A percentile compares a stretch with the other conserved stretches of the same genome.
Evolutionary conservation across 53 echinoderm and acorn worm species (phyloP).

Genomic region (Arbacia lixula): DNA sequence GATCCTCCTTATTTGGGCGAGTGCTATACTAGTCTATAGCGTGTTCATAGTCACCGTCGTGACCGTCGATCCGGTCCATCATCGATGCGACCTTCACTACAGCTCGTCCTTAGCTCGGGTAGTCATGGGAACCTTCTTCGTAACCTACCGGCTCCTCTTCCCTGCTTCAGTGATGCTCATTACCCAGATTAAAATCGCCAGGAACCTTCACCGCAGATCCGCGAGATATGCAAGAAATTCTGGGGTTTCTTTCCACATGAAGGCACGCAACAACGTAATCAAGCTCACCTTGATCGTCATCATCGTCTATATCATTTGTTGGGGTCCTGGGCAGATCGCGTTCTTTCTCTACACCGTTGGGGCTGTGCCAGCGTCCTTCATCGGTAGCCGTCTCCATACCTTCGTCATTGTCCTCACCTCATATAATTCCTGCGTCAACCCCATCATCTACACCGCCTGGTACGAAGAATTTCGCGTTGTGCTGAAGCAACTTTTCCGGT

Average conservation of each 20-base stretch:
- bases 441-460: constrained; percentile 64
- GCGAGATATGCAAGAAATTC: constrained; percentile 19
- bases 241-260: constrained; percentile 62
- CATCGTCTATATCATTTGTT: constrained; percentile 74
- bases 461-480: constrained; percentile 19
- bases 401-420: constrained; percentile 67
- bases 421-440: constrained; percentile 73
- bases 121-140: constrained; percentile 45
- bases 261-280: constrained; percentile 66
- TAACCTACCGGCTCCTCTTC: constrained; percentile 60
- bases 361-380: constrained; percentile 39
- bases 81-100: constrained; percentile 40
- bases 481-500: background rate
- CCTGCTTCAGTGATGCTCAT: constrained; percentile 69
- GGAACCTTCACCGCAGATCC: constrained; percentile 55
- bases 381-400: constrained; percentile 57
- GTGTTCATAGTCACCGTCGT: constrained; percentile 48
- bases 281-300: constrained; percentile 74
- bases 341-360: constrained; percentile 66
- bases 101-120: constrained; percentile 32
- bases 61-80: constrained; percentile 24
- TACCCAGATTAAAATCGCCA: constrained; percentile 59
- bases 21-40: background rate
- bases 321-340: constrained; percentile 76
- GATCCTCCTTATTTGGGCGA: constrained; percentile 10